Evolutionary conservation across 2,888 invertebrate species (phyloP), one percentile per base, ranked within the genome.

Genomic region (Bimastos eiseni): DNA sequence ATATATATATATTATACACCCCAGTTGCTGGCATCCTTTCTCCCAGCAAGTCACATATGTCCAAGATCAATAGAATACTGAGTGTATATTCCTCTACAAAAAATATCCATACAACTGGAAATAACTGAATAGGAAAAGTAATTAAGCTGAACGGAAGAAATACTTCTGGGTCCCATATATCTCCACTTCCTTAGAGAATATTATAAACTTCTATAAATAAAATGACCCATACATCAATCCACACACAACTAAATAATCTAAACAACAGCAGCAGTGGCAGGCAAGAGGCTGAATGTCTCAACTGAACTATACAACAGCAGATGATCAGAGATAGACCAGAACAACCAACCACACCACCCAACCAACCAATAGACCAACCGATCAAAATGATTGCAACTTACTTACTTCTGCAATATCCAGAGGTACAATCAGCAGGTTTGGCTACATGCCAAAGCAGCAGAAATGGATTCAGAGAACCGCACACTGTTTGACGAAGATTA

Each of bases 371-470:
- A 3, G 70, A 41, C 6, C 15, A 41, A 49, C 49, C n/a, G 70
- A 70, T 70, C 0, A 70, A 70, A 70, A 70, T 70, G n/a, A 70
- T n/a, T 70, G 13, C 70, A 17, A 70, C 70, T 70, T 70, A 70
- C 70, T 70, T 70, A 70, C 70, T 70, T 70, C 70, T 70, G n/a
- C 70, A 70, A n/a, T n/a, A 70, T 30, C 70, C 70, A 70, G n/a
- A 70, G 70, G 70, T n/a, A 70, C 30, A 70, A n/a, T 70, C 70
- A n/a, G 1, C 70, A 70, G 70, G n/a, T n/a, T n/a, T 70, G 70
- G 70, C 70, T 70, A 70, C 70, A 70, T 70, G 70, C 70, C 70
- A 70, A n/a, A 70, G 70, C 70, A 70, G 70, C 70, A n/a, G 70
- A 30, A 70, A 70, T n/a, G 70, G 70, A 70, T 70, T 70, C 70